These are phyloP conservation scores for Rhorus exstirpatorius DNA, from an alignment of 2,888 invertebrate genomes.

Conservation along the genomic window DNA sequence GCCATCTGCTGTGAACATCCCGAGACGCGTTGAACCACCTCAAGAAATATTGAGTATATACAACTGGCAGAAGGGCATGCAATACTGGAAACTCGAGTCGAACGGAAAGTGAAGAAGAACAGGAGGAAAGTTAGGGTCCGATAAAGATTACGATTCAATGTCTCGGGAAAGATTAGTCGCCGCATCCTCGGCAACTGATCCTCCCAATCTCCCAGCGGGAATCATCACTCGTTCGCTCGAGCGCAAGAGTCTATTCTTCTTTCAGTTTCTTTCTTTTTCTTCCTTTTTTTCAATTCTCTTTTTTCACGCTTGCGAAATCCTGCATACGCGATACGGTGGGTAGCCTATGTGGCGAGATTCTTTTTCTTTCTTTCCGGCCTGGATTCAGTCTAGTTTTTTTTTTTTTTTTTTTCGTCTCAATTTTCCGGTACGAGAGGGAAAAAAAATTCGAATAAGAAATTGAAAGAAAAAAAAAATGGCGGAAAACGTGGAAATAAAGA, in stretches of 20 bases:
- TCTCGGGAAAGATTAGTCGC: conserved; percentile 54
- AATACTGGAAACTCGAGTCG: background rate
- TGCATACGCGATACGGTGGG: conserved; percentile 56
- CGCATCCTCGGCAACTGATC: conserved; percentile 61
- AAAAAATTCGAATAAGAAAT: conserved; percentile 58
- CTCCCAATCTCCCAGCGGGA: conserved; percentile 53
- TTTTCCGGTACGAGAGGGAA: conserved; percentile 47
- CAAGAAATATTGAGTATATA: conserved; percentile 11
- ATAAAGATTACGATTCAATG: conserved; percentile 53
- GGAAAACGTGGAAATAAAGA: conserved; percentile 65
- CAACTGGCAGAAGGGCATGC: conserved; percentile 10
- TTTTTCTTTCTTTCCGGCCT: conserved; percentile 47
- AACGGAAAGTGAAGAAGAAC: conserved; percentile 17
- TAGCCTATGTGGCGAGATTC: conserved; percentile 49
- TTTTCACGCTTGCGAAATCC: conserved; percentile 51
- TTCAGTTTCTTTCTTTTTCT: conserved; percentile 25
- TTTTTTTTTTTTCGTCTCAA: conserved; percentile 22
- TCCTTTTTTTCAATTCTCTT: conserved; percentile 16
- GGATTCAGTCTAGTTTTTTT: background rate
- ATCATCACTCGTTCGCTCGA: conserved; percentile 63
- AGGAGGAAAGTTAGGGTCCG: conserved; percentile 21
- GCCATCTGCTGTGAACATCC: conserved; percentile 59
- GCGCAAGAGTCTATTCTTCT: conserved; percentile 59
- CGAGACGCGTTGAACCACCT: conserved; percentile 33
- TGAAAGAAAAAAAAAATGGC: conserved; percentile 64